Evolutionary conservation across 2,888 invertebrate genomes (phyloP), one percentile per base, ranked within the genome.

Genomic region (Andrena bucephala): DNA sequence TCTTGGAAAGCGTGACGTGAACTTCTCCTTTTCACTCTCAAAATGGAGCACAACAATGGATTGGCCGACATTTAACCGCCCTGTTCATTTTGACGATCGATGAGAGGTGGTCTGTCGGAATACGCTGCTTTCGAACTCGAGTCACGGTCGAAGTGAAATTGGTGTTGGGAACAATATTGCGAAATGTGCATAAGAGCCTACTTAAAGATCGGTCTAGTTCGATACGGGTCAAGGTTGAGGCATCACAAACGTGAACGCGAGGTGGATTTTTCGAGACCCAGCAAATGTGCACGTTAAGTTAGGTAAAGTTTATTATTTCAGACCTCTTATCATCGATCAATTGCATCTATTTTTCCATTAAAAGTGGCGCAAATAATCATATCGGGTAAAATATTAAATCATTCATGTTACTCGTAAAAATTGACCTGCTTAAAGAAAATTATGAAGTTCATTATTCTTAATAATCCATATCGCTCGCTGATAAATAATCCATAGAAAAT

Each of bases 101-200:
- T 57, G 62, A 66, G 36, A 70, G 36, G 24, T n/a, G 27, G 59
- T 66, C 20, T 48, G 68, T 57, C 27, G 59, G 57, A 59, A 57
- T 66, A 67, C 42, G 52, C 78, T 80, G 69, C 79, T 89, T 92
- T 90, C 87, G 81, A 87, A 90, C 90, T 86, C 90, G 89, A 92
- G 92, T 91, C 92, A 92, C 92, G 93, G 92, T 90, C 90, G 89
- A 90, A 91, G 93, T 92, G 92, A 93, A 93, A 93, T 93, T 93
- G 90, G 88, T 90, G 91, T 89, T 92, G 90, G 86, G 86, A 73
- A 76, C 67, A 75, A 48, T 66, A 67, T 91, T 92, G 87, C 89
- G 90, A 91, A 90, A 92, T 87, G 83, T 86, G 85, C 85, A 88
- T 89, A 84, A 79, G 85, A 83, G 85, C 83, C 80, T 79, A 89